Base-by-base conservation (phyloP, 2,888 invertebrate genomes). In the Drosophila heteroneura region DNA sequence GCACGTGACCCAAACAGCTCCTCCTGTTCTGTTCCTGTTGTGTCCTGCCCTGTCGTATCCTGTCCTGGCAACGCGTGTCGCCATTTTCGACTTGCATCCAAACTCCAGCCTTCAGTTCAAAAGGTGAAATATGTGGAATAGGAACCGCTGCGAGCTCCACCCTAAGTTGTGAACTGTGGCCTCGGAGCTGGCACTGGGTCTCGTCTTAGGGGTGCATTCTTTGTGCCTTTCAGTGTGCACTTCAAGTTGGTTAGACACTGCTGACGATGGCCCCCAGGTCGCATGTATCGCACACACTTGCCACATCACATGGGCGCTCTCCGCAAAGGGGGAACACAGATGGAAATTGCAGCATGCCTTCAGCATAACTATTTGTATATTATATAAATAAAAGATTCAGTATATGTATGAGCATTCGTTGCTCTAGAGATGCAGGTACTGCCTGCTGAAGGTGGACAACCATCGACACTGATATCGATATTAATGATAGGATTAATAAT, bases 1-100 rank as follows among this genome's bases (percentile, higher is more conserved):
- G 85, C 83, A 82, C 83, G 85, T 82, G 85, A 83, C 89, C 81
- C 60, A 68, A 51, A 28, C 33, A 19, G 32, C 28, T 49, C n/a
- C 53, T 41, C 9, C 58, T 54, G 22, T 37, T 19, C 26, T 26
- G 47, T 26, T 47, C 19, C 16, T 26, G 26, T 26, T 19, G 19
- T 35, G 26, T 28, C 26, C 26, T 28, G 6, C 10, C 37, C 33
- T 47, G 9, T 47, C 47, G 47, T 26, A 9, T 26, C 22, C 33
- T 16, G 7, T 28, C 19, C 28, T 12, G 64, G 41, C 70, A 70
- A 76, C 70, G 65, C 70, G 73, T 81, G 81, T 81, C 74, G 81
- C 75, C 71, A 67, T 70, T 69, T 74, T 74, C 63, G 70, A 69
- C 67, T 66, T 80, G 83, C 81, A 77, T 70, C 44, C 67, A 41